Evolutionary conservation across 2,113 vertebrate genomes (phyloP).

Genomic region (Sisor rabdophorus): DNA sequence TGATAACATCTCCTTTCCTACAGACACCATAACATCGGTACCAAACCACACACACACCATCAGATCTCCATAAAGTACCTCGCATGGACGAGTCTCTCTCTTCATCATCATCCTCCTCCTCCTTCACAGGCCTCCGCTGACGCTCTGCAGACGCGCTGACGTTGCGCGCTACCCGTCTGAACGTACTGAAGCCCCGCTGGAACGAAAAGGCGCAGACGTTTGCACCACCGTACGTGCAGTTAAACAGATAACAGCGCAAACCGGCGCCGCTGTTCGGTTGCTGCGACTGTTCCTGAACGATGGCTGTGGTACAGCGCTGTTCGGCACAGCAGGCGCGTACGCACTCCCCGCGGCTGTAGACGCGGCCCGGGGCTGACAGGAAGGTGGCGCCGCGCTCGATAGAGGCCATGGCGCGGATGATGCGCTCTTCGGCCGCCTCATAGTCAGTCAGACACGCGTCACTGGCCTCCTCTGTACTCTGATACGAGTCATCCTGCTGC

Average conservation of each 20-base stretch:
- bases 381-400: slow-evolving; percentile 84
- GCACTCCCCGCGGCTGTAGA: slow-evolving; percentile 78
- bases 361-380: slow-evolving; percentile 74
- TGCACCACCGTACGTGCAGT: slow-evolving; percentile 77
- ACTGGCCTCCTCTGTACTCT: slow-evolving; percentile 24
- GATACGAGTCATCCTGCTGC: slow-evolving; percentile 70
- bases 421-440: slow-evolving; percentile 68
- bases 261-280: slow-evolving; percentile 55
- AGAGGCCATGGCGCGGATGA: slow-evolving; percentile 88
- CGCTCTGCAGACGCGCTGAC: slow-evolving; percentile 41
- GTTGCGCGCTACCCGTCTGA: slow-evolving; percentile 66
- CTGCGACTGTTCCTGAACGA: slow-evolving; percentile 73
- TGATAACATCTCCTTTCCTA: neutral
- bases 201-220: slow-evolving; percentile 81
- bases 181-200: slow-evolving; percentile 81
- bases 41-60: neutral
- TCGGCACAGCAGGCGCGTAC: slow-evolving; percentile 84
- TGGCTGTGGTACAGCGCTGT: slow-evolving; percentile 81
- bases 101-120: too few species aligned
- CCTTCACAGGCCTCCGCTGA: slow-evolving; percentile 16
- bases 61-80: slow-evolving; percentile 11
- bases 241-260: slow-evolving; percentile 83
- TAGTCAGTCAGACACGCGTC: slow-evolving; percentile 61
- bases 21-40: neutral
- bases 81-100: slow-evolving; percentile 19